Percentiles rank a stretch among this genome's conserved stretches.
These are phyloP conservation scores for Saccopteryx leptura DNA, from an alignment of 2,113 vertebrate genomes.

Conservation along the genomic window DNA sequence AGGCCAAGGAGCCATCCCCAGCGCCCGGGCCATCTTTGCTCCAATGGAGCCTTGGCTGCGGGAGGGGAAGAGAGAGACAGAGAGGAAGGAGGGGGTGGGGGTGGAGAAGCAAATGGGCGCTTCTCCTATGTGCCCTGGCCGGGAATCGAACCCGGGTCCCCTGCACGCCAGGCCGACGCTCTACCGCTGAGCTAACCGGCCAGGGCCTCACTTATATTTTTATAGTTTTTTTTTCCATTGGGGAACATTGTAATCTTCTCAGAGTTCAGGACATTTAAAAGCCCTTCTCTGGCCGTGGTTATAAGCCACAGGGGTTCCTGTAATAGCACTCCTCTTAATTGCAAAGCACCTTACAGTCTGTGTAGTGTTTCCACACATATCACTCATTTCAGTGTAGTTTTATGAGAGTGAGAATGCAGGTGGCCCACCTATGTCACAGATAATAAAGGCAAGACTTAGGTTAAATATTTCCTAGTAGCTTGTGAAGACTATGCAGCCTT, in stretches of 20 bases:
- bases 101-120: too few relatives aligned
- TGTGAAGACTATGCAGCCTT: background rate
- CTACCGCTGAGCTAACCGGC: too few relatives aligned
- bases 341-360: background rate
- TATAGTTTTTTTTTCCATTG: background rate
- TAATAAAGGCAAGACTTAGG: background rate
- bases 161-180: too few relatives aligned
- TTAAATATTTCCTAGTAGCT: background rate
- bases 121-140: too few relatives aligned
- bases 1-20: too few relatives aligned
- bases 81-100: too few relatives aligned
- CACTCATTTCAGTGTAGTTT: background rate
- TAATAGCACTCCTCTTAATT: background rate
- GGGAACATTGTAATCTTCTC: background rate
- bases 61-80: too few relatives aligned
- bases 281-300: background rate
- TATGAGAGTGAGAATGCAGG: background rate
- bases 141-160: too few relatives aligned
- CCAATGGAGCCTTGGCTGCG: too few relatives aligned
- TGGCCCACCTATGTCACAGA: background rate
- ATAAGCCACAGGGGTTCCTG: background rate
- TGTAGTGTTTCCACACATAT: background rate
- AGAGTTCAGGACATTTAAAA: background rate
- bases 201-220: constrained; percentile 37
- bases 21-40: too few relatives aligned